Evolutionary conservation across 2,888 invertebrate species (phyloP), one percentile per base, ranked within the genome.

Genomic region (Neoitamus cyanurus): DNA sequence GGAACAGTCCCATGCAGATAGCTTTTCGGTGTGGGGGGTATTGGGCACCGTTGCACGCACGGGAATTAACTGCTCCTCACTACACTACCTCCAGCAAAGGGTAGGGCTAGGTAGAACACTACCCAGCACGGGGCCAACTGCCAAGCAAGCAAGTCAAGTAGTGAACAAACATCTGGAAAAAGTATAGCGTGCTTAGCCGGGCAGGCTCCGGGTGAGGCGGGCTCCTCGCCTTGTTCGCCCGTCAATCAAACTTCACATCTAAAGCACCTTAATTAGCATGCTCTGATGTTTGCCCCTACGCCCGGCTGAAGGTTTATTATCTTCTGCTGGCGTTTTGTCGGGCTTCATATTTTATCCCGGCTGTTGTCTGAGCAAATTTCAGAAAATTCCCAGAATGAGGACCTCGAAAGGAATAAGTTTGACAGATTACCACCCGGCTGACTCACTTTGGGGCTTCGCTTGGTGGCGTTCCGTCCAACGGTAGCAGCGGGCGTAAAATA

Each of bases 171-270:
- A 75, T 37, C 36, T 37, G 36, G 34, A 37, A 75, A 75, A 75
- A 70, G 36, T 34, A 37, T 75, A 25, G 75, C 75, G 75, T 75
- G 75, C 75, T 37, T 58, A 58, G 58, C 25, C 58, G 25, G 58
- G 58, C 15, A 25, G 34, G 25, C 36, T 20, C 31, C 34, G 73
- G 73, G 73, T 11, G 34, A 20, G 20, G 20, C 9, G n/a, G 7
- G 73, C 20, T 70, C 30, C 75, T 58, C 37, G 25, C 31, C 75
- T 25, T 75, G 34, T 75, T 37, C 36, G 15, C 13, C 75, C 75
- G 75, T 75, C 75, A 75, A 75, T 75, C 75, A 75, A 37, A 75
- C 25, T 75, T 75, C 36, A 75, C 25, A 75, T 75, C 37, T 75
- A 37, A 37, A 36, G 75, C 36, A 75, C 75, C 37, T 75, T 37